Conservation (phyloP, 2,113 vertebrate genomes). For the Meles meles region DNA sequence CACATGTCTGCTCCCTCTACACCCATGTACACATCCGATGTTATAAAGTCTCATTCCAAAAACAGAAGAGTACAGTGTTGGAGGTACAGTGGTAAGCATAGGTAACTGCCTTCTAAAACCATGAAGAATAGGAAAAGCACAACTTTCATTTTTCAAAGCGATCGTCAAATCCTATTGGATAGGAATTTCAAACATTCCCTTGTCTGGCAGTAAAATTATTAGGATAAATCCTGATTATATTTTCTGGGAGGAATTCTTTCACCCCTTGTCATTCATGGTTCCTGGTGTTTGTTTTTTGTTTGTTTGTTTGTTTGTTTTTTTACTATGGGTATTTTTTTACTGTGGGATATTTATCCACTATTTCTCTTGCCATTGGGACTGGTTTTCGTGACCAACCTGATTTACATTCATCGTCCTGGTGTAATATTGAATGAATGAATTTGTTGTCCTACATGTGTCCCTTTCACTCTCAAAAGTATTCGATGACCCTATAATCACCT, state of each 20-base stretch:
- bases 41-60: neutral
- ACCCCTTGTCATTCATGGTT: neutral
- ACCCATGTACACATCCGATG: neutral
- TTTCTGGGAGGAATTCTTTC: neutral
- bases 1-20: neutral
- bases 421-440: neutral
- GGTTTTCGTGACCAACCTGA: neutral
- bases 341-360: neutral
- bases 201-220: neutral
- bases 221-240: neutral
- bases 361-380: neutral
- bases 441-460: neutral
- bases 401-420: neutral
- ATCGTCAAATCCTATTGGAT: neutral
- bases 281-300: neutral
- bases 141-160: neutral
- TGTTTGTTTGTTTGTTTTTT: neutral
- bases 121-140: neutral
- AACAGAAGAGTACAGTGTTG: neutral
- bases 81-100: conserved; percentile 78
- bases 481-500: neutral
- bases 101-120: conserved; percentile 70
- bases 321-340: neutral
- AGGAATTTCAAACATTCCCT: neutral
- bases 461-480: neutral